These are phyloP conservation scores for Pangasianodon hypophthalmus DNA, from an alignment of 2,113 vertebrate genomes.

Conservation along the genomic window DNA sequence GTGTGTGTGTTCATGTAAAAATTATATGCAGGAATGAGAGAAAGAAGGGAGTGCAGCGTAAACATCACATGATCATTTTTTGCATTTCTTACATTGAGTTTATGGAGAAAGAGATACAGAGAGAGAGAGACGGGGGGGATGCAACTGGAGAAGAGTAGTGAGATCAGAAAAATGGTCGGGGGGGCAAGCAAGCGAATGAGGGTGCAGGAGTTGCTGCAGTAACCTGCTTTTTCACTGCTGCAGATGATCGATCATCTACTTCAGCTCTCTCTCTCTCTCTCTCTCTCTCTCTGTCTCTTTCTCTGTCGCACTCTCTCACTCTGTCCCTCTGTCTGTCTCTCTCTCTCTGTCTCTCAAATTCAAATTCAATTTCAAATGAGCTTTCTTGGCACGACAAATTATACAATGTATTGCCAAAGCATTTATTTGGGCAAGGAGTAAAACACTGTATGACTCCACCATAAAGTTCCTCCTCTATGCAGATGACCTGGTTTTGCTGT, in stretches of 20 bases:
- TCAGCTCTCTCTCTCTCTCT: conserved; percentile 32
- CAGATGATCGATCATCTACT: conserved; percentile 67
- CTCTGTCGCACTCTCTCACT: too few relatives aligned
- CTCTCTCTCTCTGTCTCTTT: background rate
- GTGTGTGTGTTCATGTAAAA: background rate
- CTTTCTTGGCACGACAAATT: too few relatives aligned
- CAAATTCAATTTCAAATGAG: too few relatives aligned
- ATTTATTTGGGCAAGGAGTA: too few relatives aligned
- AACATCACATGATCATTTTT: conserved; percentile 27
- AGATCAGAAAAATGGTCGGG: conserved; percentile 2
- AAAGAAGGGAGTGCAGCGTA: conserved; percentile 8
- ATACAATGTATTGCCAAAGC: too few relatives aligned
- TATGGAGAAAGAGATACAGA: background rate
- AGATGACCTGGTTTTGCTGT: too few relatives aligned
- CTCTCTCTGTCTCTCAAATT: too few relatives aligned
- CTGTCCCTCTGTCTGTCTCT: too few relatives aligned
- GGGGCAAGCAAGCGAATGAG: conserved; percentile 45
- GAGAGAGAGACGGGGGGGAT: background rate
- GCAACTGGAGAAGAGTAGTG: background rate
- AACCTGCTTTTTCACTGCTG: conserved; percentile 66
- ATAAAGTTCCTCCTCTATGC: too few relatives aligned
- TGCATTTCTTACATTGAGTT: conserved; percentile 26
- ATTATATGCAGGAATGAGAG: background rate
- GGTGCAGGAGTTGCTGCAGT: conserved; percentile 62
- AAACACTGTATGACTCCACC: too few relatives aligned